Conservation (phyloP, 2,888 invertebrate species). For the Sminthurides aquaticus region DNA sequence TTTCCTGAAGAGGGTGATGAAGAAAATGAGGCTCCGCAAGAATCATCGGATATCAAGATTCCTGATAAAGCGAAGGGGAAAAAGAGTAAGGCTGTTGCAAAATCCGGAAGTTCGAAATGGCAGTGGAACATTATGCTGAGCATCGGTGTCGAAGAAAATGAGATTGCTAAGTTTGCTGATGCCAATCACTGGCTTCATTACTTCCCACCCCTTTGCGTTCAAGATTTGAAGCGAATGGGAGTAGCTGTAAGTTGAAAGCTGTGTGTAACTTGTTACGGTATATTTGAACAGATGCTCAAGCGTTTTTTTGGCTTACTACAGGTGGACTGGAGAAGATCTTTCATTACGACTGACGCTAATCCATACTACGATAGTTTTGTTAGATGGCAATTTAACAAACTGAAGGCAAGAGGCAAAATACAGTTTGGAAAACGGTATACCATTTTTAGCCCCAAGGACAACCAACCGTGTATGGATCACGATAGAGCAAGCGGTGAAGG, state of each 20-base stretch:
- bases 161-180: constrained; percentile 86
- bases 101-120: constrained; percentile 78
- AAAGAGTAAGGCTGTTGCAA: constrained; percentile 91
- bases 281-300: too few species aligned
- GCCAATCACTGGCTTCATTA: constrained; percentile 90
- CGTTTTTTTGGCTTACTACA: constrained; percentile 48
- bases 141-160: constrained; percentile 79
- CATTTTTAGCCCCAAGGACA: constrained; percentile 90
- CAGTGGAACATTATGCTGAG: constrained; percentile 99
- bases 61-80: constrained; percentile 89
- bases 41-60: constrained; percentile 52
- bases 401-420: constrained; percentile 79
- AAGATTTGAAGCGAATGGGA: constrained; percentile 82
- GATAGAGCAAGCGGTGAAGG: constrained; percentile 94
- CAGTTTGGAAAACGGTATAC: constrained; percentile 96
- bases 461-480: constrained; percentile 99
- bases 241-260: constrained; percentile 62
- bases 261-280: too few species aligned
- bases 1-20: constrained; percentile 60
- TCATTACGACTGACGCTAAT: constrained; percentile 96
- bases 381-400: constrained; percentile 85
- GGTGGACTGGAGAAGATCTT: constrained; percentile 97
- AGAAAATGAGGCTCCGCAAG: constrained; percentile 49
- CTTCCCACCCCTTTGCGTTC: constrained; percentile 82
- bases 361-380: constrained; percentile 97